Evolutionary conservation across 2,113 vertebrate genomes (phyloP).

Genomic region (Tenebrosternarchus preto): DNA sequence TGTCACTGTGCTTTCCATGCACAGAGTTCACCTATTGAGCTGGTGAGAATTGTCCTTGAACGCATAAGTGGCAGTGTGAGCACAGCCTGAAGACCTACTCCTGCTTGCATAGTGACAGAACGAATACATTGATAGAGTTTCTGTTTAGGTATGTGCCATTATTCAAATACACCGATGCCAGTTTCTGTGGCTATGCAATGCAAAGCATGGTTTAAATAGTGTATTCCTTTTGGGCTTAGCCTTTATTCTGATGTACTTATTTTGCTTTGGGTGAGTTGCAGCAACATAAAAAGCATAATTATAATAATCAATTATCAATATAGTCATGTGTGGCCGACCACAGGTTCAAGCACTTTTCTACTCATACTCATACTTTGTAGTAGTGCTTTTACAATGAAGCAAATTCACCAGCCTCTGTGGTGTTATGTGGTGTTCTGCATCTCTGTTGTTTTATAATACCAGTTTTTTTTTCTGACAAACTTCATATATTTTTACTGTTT

Average conservation of each 20-base stretch:
- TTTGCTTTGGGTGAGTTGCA: not conserved
- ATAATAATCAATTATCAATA: too few relatives aligned
- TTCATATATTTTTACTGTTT: too few relatives aligned
- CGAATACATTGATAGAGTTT: not conserved
- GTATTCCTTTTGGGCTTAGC: not conserved
- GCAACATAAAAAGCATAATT: too few relatives aligned
- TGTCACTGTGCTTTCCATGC: not conserved
- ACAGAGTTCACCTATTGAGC: conserved; percentile 25
- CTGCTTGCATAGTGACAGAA: not conserved
- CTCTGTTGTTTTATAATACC: too few relatives aligned
- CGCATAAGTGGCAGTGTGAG: not conserved
- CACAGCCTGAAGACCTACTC: not conserved
- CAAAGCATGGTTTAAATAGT: not conserved
- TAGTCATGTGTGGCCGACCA: too few relatives aligned
- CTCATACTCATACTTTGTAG: too few relatives aligned
- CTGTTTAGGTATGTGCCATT: not conserved
- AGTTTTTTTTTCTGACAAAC: too few relatives aligned
- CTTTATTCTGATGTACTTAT: not conserved
- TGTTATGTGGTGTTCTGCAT: too few relatives aligned
- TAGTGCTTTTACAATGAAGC: too few relatives aligned
- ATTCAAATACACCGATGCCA: not conserved
- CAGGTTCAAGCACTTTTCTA: too few relatives aligned
- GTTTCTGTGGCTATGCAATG: conserved; percentile 13
- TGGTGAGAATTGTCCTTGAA: not conserved
- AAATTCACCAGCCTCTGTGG: too few relatives aligned